A percentile compares a stretch with the other conserved stretches of the same genome.
Evolutionary conservation across 2,888 invertebrate species (phyloP).

Genomic region (Hydroisotoma schaefferi): DNA sequence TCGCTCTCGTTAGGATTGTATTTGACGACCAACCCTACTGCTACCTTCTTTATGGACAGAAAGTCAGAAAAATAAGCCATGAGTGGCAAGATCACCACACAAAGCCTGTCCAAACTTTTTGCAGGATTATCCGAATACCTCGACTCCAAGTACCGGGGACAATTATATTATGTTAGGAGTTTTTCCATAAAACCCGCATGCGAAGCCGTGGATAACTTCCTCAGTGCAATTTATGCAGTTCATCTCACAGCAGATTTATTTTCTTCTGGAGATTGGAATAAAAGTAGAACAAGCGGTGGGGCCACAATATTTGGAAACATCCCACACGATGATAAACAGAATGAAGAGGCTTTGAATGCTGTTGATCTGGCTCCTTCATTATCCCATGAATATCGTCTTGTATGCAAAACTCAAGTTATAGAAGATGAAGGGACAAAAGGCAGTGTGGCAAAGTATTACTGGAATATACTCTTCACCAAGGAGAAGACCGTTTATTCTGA

Average conservation of each 20-base stretch:
- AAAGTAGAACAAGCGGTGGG: neutral
- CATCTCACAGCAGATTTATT: constrained; percentile 9
- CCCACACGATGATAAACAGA: too few relatives aligned
- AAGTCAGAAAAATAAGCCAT: too few relatives aligned
- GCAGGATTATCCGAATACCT: constrained; percentile 25
- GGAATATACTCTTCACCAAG: constrained; percentile 41
- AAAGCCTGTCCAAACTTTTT: constrained; percentile 24
- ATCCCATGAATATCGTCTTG: constrained; percentile 13
- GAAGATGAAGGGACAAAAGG: constrained; percentile 11
- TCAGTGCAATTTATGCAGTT: constrained; percentile 36
- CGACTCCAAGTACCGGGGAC: constrained; percentile 19
- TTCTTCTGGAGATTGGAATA: neutral
- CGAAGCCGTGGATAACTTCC: constrained; percentile 36
- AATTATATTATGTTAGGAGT: constrained; percentile 23
- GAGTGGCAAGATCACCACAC: constrained; percentile 8
- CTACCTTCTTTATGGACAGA: too few relatives aligned
- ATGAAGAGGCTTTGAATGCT: too few relatives aligned
- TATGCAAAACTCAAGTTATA: constrained; percentile 33
- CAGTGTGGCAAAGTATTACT: constrained; percentile 32
- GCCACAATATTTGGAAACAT: neutral
- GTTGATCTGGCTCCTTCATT: too few relatives aligned
- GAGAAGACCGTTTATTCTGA: constrained; percentile 38
- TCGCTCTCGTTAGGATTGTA: too few relatives aligned
- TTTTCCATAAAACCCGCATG: constrained; percentile 32
- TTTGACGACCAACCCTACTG: too few relatives aligned